Percentiles rank a stretch among this genome's conserved stretches.
Conservation (phyloP, 2,113 vertebrate species). For the Clarias macrocephalus region DNA sequence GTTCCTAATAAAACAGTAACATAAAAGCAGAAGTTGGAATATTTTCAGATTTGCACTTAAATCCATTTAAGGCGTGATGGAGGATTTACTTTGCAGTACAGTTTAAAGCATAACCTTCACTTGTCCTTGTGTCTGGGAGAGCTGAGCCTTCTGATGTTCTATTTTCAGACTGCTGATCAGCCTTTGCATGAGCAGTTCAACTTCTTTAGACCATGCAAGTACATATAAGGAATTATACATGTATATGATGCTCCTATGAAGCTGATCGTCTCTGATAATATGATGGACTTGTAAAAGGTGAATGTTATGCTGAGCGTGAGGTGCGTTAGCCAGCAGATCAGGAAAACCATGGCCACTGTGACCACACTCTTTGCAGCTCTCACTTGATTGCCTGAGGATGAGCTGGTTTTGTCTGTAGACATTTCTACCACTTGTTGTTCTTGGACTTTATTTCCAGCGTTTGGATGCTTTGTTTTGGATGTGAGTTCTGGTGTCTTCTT, state of each 20-base stretch:
- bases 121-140: background rate
- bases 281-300: slow-evolving; percentile 59
- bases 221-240: slow-evolving; percentile 73
- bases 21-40: background rate
- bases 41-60: background rate
- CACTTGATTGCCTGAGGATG: slow-evolving; percentile 52
- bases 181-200: slow-evolving; percentile 60
- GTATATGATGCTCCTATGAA: slow-evolving; percentile 71
- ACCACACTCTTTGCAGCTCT: slow-evolving; percentile 76
- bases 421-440: background rate
- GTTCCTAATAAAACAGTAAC: background rate
- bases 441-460: background rate
- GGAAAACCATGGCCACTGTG: slow-evolving; percentile 70
- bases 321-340: slow-evolving; percentile 75
- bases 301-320: slow-evolving; percentile 67
- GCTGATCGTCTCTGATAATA: slow-evolving; percentile 66
- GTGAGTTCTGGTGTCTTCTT: background rate
- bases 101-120: background rate
- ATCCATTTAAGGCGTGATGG: background rate
- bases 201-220: slow-evolving; percentile 71
- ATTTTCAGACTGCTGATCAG: background rate
- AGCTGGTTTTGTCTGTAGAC: slow-evolving; percentile 44
- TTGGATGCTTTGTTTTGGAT: background rate
- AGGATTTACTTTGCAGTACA: background rate
- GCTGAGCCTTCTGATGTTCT: background rate